Conservation (phyloP, 2,888 invertebrate species). For the Antitype chi region DNA sequence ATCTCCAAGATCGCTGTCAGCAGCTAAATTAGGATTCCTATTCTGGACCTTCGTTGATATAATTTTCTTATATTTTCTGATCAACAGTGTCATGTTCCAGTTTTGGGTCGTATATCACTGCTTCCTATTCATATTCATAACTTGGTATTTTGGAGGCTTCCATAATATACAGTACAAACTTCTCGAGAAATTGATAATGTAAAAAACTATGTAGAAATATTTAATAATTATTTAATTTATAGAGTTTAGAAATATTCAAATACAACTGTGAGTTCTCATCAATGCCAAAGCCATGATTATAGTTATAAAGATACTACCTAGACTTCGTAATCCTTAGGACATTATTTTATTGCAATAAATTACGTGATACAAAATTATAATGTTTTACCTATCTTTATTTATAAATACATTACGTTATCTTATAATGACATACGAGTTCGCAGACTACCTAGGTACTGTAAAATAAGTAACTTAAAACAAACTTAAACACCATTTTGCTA, state of each 20-base stretch:
- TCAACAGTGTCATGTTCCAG: conserved; percentile 84
- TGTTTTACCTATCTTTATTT: conserved; percentile 10
- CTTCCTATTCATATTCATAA: conserved; percentile 88
- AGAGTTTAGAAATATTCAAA: conserved; percentile 43
- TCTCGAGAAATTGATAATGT: conserved; percentile 69
- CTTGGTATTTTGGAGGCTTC: conserved; percentile 91
- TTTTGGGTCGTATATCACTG: conserved; percentile 90
- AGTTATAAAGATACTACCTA: conserved; percentile 48
- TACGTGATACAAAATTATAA: conserved; percentile 3
- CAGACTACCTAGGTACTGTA: neutral
- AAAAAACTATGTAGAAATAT: conserved; percentile 14
- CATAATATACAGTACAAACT: conserved; percentile 91
- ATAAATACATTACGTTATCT: conserved; percentile 3
- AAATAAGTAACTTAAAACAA: conserved; percentile 3
- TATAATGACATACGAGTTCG: neutral
- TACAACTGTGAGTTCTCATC: conserved; percentile 76
- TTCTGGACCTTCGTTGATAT: conserved; percentile 92
- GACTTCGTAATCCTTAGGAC: conserved; percentile 29
- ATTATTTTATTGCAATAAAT: conserved; percentile 43
- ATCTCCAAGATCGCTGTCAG: conserved; percentile 74
- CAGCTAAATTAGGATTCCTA: conserved; percentile 88
- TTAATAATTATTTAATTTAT: conserved; percentile 33
- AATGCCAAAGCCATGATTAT: conserved; percentile 71
- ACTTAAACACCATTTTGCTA: conserved; percentile 11
- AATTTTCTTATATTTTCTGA: conserved; percentile 84